These are phyloP conservation scores for Zaprionus davidi DNA, from an alignment of 1,140 invertebrate species.

Conservation along the genomic window DNA sequence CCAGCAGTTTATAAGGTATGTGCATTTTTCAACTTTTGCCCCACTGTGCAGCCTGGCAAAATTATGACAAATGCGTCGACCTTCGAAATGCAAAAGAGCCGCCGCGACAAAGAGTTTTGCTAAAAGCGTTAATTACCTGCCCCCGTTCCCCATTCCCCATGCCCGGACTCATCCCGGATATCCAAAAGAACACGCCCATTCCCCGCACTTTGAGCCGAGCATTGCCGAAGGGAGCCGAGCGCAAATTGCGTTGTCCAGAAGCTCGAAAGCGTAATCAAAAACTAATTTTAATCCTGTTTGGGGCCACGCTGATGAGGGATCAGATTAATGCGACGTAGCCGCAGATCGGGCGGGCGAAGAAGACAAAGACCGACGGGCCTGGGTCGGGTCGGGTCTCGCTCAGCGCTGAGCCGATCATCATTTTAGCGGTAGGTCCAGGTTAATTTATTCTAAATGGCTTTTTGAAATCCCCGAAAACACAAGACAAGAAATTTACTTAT, in stretches of 20 bases:
- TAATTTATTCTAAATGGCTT: constrained; percentile 83
- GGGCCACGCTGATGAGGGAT: constrained; percentile 71
- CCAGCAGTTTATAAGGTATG: no score
- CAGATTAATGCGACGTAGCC: constrained; percentile 63
- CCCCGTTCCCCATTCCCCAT: constrained; percentile 10
- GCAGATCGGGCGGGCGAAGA: constrained; percentile 1
- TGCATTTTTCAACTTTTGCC: not conserved
- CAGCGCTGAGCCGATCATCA: constrained; percentile 51
- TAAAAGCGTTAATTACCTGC: constrained; percentile 83
- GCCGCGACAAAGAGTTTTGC: constrained; percentile 58
- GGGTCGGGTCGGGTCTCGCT: constrained; percentile 15
- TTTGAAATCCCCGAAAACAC: constrained; percentile 78
- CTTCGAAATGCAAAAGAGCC: constrained; percentile 76
- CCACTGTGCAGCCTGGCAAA: constrained; percentile 28
- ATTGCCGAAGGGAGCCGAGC: constrained; percentile 35
- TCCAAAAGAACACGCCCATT: not conserved
- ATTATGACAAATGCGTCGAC: constrained; percentile 75
- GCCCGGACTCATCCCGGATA: not conserved
- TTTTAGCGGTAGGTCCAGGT: constrained; percentile 78
- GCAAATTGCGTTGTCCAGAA: constrained; percentile 84
- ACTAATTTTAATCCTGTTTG: constrained; percentile 84
- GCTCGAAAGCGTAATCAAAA: constrained; percentile 84
- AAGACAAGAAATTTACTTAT: constrained; percentile 75
- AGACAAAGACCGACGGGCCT: constrained; percentile 12
- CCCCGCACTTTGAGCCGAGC: not conserved